These are phyloP conservation scores for Pollenia griseotomentosa DNA, from an alignment of 2,888 invertebrate genomes.

Conservation along the genomic window DNA sequence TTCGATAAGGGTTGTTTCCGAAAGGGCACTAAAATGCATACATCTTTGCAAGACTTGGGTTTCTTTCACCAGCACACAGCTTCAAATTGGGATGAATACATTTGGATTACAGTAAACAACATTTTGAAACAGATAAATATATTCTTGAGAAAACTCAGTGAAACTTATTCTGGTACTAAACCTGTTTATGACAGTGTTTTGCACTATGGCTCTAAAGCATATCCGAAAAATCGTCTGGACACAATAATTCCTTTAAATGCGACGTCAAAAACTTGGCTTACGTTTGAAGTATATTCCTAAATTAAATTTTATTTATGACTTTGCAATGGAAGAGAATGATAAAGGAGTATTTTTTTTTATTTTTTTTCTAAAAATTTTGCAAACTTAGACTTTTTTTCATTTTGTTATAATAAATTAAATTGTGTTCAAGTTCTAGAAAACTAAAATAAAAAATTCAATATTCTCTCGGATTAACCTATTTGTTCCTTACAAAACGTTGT, in stretches of 20 bases:
- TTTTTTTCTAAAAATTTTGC: too few relatives aligned
- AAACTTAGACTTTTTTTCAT: too few relatives aligned
- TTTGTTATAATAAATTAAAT: too few relatives aligned
- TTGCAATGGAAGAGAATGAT: neutral
- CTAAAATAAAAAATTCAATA: too few relatives aligned
- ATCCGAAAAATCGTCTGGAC: conserved; percentile 88
- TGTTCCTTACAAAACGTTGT: too few relatives aligned
- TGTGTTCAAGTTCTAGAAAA: too few relatives aligned
- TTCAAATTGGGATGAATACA: conserved; percentile 89
- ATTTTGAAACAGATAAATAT: conserved; percentile 67
- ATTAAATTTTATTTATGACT: conserved; percentile 75
- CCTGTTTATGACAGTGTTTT: conserved; percentile 92
- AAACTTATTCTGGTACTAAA: conserved; percentile 86
- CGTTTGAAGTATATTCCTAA: conserved; percentile 73
- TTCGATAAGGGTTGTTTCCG: conserved; percentile 78
- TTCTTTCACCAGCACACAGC: conserved; percentile 92
- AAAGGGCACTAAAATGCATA: conserved; percentile 88
- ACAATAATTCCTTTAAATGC: conserved; percentile 87
- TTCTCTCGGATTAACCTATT: too few relatives aligned
- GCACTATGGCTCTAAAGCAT: conserved; percentile 90
- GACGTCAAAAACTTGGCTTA: conserved; percentile 75
- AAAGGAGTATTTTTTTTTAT: too few relatives aligned
- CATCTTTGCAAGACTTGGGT: conserved; percentile 90
- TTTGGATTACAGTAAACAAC: conserved; percentile 85
- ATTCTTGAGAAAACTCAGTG: conserved; percentile 88